Conservation (phyloP, 2,888 invertebrate genomes). For the Epirrhoe tristata region DNA sequence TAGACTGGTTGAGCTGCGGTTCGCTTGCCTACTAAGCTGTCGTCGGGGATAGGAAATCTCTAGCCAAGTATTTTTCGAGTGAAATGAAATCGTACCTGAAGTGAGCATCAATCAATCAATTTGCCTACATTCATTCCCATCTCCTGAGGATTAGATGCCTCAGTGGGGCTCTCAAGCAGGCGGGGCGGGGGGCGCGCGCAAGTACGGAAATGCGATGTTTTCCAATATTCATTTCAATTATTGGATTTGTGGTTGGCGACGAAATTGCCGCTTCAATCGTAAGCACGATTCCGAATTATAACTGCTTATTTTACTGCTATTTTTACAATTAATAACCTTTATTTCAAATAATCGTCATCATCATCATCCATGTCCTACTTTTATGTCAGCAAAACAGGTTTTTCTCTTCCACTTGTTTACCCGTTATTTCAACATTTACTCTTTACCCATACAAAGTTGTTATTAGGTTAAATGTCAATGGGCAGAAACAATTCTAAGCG, state of each 20-base stretch:
- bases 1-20: constrained; percentile 10
- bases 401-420: too few species aligned
- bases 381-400: too few species aligned
- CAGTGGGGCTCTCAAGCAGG: constrained; percentile 2
- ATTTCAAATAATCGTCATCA: too few species aligned
- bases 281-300: neutral
- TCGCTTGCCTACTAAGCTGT: constrained; percentile 13
- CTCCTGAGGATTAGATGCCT: constrained; percentile 19
- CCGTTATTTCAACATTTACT: too few species aligned
- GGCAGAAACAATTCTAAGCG: neutral
- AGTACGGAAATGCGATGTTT: constrained; percentile 1
- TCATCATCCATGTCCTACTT: too few species aligned
- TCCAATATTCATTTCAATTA: constrained; percentile 11
- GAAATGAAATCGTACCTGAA: constrained; percentile 27
- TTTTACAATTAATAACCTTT: neutral
- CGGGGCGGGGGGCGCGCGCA: neutral
- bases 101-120: constrained; percentile 34
- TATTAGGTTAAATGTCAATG: too few species aligned
- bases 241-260: constrained; percentile 7
- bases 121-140: constrained; percentile 20
- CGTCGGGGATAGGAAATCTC: constrained; percentile 2
- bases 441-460: too few species aligned
- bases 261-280: constrained; percentile 6
- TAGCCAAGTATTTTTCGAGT: constrained; percentile 23
- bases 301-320: neutral